These are phyloP conservation scores for Bedellia somnulentella DNA, from an alignment of 2,888 invertebrate species.

Conservation along the genomic window DNA sequence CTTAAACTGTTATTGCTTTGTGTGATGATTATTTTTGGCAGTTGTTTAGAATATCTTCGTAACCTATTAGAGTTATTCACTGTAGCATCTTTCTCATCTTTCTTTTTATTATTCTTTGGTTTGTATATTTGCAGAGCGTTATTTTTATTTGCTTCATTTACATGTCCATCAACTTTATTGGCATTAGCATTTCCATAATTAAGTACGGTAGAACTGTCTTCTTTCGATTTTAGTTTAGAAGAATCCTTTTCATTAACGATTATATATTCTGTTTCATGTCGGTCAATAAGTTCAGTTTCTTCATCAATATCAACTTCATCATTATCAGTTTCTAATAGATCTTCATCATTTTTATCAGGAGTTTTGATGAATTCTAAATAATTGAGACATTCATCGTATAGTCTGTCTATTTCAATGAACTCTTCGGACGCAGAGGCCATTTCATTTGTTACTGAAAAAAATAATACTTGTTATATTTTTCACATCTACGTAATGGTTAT, in stretches of 20 bases:
- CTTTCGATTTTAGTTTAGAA: slow-evolving; percentile 16
- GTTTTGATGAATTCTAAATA: slow-evolving; percentile 21
- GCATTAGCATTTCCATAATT: slow-evolving; percentile 13
- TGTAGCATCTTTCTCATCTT: not conserved
- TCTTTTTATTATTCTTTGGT: not conserved
- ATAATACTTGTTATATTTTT: not conserved
- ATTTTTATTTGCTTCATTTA: slow-evolving; percentile 29
- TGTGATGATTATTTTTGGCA: slow-evolving; percentile 46
- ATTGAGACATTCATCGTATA: slow-evolving; percentile 41
- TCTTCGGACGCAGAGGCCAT: no score
- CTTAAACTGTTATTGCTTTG: slow-evolving; percentile 32
- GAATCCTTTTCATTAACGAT: slow-evolving; percentile 8
- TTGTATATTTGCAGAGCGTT: slow-evolving; percentile 7
- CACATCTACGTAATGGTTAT: not conserved
- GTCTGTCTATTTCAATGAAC: slow-evolving; percentile 28
- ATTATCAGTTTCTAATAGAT: slow-evolving; percentile 4
- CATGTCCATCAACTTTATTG: no score
- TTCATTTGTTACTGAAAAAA: slow-evolving; percentile 9
- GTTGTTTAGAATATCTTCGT: slow-evolving; percentile 32
- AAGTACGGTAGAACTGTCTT: slow-evolving; percentile 6
- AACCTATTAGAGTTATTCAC: slow-evolving; percentile 28
- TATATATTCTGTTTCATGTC: slow-evolving; percentile 7
- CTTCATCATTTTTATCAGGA: no score
- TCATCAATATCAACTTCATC: slow-evolving; percentile 6
- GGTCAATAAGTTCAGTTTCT: slow-evolving; percentile 7